Conservation (phyloP, 2,888 invertebrate genomes). For the Noctua janthe region DNA sequence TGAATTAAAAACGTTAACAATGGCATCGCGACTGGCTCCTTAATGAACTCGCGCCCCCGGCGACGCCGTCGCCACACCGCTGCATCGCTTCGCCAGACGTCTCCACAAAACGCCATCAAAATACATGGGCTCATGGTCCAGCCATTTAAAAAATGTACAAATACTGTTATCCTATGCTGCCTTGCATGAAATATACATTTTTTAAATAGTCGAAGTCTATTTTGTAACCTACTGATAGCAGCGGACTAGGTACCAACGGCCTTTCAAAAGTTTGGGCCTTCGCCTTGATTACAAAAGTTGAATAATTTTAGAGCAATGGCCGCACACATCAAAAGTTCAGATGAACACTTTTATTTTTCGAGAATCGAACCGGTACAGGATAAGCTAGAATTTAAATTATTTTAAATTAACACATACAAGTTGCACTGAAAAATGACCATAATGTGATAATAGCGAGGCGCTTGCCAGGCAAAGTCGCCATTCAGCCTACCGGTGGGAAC, state of each 20-base stretch:
- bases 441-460: conserved; percentile 46
- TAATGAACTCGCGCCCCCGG: conserved; percentile 84
- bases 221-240: not conserved
- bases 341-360: not conserved
- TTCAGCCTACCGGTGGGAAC: conserved; percentile 74
- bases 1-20: conserved; percentile 90
- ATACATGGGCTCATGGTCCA: conserved; percentile 58
- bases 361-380: not conserved
- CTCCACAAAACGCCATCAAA: conserved; percentile 66
- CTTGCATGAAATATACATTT: not conserved
- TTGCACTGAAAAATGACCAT: conserved; percentile 37
- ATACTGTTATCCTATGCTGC: not conserved
- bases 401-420: conserved; percentile 28
- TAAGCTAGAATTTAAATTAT: conserved; percentile 5
- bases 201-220: not conserved
- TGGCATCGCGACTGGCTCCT: conserved; percentile 84
- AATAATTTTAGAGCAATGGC: not conserved
- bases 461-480: conserved; percentile 40
- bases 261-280: conserved; percentile 4
- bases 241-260: not conserved
- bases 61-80: conserved; percentile 50
- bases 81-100: conserved; percentile 52
- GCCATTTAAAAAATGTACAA: not conserved
- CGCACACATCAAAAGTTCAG: not conserved
- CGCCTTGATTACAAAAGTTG: not conserved